Evolutionary conservation across 1,140 invertebrate genomes (phyloP).

Genomic region (Hylaeus volcanicus): DNA sequence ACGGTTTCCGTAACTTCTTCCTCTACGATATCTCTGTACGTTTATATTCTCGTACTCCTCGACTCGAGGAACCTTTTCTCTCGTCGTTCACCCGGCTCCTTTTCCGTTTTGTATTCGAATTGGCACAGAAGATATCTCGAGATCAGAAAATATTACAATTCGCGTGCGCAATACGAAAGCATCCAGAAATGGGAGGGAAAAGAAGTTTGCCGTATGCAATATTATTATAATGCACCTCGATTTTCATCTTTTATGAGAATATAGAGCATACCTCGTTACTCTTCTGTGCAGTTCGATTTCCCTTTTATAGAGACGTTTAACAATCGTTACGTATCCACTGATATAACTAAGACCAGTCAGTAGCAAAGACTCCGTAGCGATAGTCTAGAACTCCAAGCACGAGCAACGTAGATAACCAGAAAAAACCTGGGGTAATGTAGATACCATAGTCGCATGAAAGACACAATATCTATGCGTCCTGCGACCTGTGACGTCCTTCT

Average conservation of each 20-base stretch:
- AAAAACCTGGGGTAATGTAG: slow-evolving; percentile 72
- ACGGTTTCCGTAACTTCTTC: background rate
- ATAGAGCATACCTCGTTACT: too few species aligned
- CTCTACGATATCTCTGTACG: background rate
- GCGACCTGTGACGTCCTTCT: background rate
- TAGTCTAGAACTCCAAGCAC: slow-evolving; percentile 37
- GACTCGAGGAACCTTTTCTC: background rate
- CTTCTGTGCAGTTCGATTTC: slow-evolving; percentile 1
- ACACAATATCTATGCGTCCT: slow-evolving; percentile 12
- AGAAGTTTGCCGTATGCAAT: too few species aligned
- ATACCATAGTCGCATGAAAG: slow-evolving; percentile 48
- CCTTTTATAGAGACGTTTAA: background rate
- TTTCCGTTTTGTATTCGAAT: slow-evolving; percentile 22
- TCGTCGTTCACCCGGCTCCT: background rate
- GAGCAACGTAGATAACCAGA: slow-evolving; percentile 41
- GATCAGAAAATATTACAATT: slow-evolving; percentile 41
- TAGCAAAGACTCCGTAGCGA: slow-evolving; percentile 13
- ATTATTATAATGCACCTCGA: too few species aligned
- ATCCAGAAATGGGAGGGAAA: too few species aligned
- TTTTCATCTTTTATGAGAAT: too few species aligned
- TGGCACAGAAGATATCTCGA: slow-evolving; percentile 29
- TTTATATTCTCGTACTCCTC: background rate
- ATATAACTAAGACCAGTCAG: background rate
- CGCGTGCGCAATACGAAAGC: background rate
- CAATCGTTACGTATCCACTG: background rate